Percentiles rank a stretch among this genome's conserved stretches.
Conservation (phyloP, 2,113 vertebrate genomes). For the Bombycilla garrulus region DNA sequence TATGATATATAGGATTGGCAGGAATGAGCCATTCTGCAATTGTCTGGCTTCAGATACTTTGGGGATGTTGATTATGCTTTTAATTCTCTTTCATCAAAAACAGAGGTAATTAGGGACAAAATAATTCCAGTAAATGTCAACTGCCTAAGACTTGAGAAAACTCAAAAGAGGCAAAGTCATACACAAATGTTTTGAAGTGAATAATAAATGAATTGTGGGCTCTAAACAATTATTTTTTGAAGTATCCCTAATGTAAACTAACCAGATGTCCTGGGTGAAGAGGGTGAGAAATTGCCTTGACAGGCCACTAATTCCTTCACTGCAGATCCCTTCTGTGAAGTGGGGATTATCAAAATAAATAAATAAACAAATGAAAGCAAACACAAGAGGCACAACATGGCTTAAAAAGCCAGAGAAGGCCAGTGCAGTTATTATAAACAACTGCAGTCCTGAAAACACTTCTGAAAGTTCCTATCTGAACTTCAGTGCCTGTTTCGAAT, state of each 20-base stretch:
- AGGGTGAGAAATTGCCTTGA: slow-evolving; percentile 56
- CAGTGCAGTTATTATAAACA: not conserved
- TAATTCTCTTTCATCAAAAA: slow-evolving; percentile 58
- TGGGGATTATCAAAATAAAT: slow-evolving; percentile 7
- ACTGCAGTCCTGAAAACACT: not conserved
- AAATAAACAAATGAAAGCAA: slow-evolving; percentile 16
- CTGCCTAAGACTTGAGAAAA: not conserved
- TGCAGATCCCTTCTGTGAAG: slow-evolving; percentile 5
- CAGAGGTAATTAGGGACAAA: slow-evolving; percentile 50
- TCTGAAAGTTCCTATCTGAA: not conserved
- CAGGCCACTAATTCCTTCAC: not conserved
- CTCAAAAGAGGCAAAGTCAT: not conserved
- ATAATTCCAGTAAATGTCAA: slow-evolving; percentile 42
- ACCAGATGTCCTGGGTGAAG: slow-evolving; percentile 8
- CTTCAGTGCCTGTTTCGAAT: not conserved
- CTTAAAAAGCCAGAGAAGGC: not conserved
- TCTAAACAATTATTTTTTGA: slow-evolving; percentile 22
- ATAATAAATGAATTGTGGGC: not conserved
- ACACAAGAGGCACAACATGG: not conserved
- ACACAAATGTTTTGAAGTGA: not conserved
- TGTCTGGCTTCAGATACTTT: slow-evolving; percentile 14
- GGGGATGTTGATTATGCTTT: slow-evolving; percentile 41
- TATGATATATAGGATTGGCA: not conserved
- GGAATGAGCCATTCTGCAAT: not conserved
- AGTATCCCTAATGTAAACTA: not conserved